Evolutionary conservation across 64 coral and sea anemone species (phyloP), one percentile per base, ranked within the genome.

Genomic region (Pocillopora verrucosa): DNA sequence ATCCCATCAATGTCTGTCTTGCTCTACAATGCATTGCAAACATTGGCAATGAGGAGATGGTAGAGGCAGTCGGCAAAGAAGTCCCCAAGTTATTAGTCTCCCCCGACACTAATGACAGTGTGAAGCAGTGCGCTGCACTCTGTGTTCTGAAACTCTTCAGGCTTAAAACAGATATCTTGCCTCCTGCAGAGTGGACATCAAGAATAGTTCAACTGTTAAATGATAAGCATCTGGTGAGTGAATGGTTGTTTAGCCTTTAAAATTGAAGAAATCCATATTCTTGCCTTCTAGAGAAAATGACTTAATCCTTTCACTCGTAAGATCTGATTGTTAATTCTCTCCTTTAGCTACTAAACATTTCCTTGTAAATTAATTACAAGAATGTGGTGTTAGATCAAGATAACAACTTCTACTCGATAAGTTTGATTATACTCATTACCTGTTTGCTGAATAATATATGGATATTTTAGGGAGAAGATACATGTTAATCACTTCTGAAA

Each of bases 131-230:
- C 56, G 91, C 97, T 0, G 94, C 97, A 5, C 74, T 99, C 70
- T 99, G 97, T 91, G 88, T 99, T 26, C 78, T 99, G 56, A 95
- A 99, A 64, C 79, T 99, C 20, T 99, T 95, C 70, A 77, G 93
- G 24, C 69, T 95, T 26, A 99, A 95, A 25, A 76, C 86, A 77
- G 80, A 88, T 65, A 92, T 95, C 22, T 74, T 99, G 56, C 97
- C 91, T 36, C 97, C 94, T 68, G 94, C 90, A 56, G 97, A 99
- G 26, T 99, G 97, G 97, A 99, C 97, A 10, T 99, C 97, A 62
- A 93, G 97, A 36, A 99, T 99, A 88, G 97, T 99, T n/a, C 97
- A 99, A 59, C 75, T 99, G 35, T 76, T 99, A 58, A 99, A 99
- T 89, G 97, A 99, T 58, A 99, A 99, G 72, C 97, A 99, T 61